Percentiles rank a stretch among this genome's conserved stretches.
Evolutionary conservation across 1,140 invertebrate genomes (phyloP).

Genomic region (Vanessa tameamea): DNA sequence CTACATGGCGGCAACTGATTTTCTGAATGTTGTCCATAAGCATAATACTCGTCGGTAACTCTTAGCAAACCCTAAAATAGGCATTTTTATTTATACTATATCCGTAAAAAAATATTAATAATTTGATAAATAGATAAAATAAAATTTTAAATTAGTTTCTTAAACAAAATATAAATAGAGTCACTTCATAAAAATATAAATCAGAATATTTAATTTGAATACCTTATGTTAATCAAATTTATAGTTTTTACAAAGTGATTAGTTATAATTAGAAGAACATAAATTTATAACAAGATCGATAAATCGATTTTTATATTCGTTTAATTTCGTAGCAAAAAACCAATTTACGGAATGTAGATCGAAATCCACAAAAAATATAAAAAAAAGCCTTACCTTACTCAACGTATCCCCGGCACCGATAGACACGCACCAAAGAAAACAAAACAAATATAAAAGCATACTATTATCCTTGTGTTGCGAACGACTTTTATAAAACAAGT

Average conservation of each 20-base stretch:
- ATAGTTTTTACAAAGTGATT: neutral
- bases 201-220: neutral
- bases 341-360: neutral
- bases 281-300: neutral
- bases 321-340: neutral
- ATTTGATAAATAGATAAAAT: neutral
- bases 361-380: neutral
- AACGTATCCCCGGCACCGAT: conserved; percentile 37
- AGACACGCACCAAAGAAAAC: conserved; percentile 39
- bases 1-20: conserved; percentile 50
- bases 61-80: conserved; percentile 37
- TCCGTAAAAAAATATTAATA: neutral
- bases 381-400: conserved; percentile 43
- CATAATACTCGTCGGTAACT: conserved; percentile 39
- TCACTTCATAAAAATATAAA: too few species aligned
- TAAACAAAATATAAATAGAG: neutral
- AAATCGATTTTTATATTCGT: neutral
- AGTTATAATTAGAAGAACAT: neutral
- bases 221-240: neutral
- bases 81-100: neutral
- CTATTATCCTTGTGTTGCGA: conserved; percentile 9
- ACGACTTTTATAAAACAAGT: conserved; percentile 16
- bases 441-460: conserved; percentile 44
- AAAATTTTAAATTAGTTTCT: neutral
- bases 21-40: conserved; percentile 19